phyloP scores from a whole-genome alignment of 2,888 invertebrate species.

The Drosophila bunnanda region DNA sequence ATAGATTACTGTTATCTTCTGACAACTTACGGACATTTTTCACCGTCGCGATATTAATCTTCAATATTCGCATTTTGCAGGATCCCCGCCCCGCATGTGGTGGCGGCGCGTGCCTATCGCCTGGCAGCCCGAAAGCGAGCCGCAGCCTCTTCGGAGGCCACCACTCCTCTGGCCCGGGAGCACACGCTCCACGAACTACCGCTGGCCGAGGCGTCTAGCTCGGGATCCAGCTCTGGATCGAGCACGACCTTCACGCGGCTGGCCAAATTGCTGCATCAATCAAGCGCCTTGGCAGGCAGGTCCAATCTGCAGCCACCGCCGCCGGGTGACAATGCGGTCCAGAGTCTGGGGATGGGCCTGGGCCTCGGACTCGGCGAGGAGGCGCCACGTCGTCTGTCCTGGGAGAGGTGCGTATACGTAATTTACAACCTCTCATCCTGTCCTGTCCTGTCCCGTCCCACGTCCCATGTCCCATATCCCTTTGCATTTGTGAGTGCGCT shows the following conservation, averaged over 20 bases:
- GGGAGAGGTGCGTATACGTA: slow-evolving; percentile 86
- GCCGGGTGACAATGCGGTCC: slow-evolving; percentile 85
- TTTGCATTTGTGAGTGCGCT: slow-evolving; percentile 29
- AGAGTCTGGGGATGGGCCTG: slow-evolving; percentile 48
- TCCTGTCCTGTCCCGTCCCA: background rate
- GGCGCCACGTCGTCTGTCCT: slow-evolving; percentile 86
- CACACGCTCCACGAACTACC: slow-evolving; percentile 57
- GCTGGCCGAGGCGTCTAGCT: slow-evolving; percentile 50
- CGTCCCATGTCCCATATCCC: background rate
- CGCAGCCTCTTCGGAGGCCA: slow-evolving; percentile 70
- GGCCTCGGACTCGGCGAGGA: slow-evolving; percentile 84
- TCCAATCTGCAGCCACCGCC: slow-evolving; percentile 69
- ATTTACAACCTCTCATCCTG: slow-evolving; percentile 45
- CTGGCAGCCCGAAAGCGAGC: slow-evolving; percentile 83
- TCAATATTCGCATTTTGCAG: slow-evolving; percentile 58
- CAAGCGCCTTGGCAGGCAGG: slow-evolving; percentile 68
- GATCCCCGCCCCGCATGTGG: slow-evolving; percentile 87
- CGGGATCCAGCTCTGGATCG: slow-evolving; percentile 33
- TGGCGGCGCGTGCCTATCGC: slow-evolving; percentile 86
- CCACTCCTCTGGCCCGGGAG: slow-evolving; percentile 57
- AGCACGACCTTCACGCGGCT: slow-evolving; percentile 77
- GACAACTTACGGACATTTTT: background rate
- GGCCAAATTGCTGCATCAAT: slow-evolving; percentile 82
- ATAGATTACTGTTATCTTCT: background rate
- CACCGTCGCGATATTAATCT: slow-evolving; percentile 2